Evolutionary conservation across 2,888 invertebrate genomes (phyloP).

Genomic region (Rotaria macrura): DNA sequence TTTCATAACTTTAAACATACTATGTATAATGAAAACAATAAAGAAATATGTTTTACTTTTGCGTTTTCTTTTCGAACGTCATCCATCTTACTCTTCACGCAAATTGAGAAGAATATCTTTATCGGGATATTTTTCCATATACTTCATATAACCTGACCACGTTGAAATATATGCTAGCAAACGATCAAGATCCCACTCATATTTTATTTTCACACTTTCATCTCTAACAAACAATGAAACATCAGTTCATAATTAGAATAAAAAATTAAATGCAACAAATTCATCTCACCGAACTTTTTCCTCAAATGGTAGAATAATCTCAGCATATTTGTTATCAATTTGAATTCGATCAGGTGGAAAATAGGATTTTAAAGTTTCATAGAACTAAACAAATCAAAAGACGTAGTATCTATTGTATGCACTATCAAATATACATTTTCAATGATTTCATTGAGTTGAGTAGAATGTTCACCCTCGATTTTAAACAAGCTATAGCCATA

Average conservation of each 20-base stretch:
- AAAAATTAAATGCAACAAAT: background rate
- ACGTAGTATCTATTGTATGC: background rate
- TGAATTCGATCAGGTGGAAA: constrained; percentile 1
- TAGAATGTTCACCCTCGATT: background rate
- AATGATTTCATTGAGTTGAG: background rate
- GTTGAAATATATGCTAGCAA: background rate
- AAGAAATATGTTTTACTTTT: background rate
- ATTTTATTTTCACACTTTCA: background rate
- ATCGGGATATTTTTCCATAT: background rate
- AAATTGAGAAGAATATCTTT: background rate
- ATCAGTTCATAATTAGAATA: too few species aligned
- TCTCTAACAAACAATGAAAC: background rate
- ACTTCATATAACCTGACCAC: background rate
- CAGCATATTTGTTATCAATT: background rate
- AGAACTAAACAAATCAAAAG: background rate
- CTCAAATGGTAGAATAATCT: background rate
- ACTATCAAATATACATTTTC: background rate
- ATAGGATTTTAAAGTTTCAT: background rate
- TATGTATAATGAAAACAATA: background rate
- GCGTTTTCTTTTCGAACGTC: too few species aligned
- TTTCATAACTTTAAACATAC: background rate
- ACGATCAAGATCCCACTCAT: background rate
- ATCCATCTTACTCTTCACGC: background rate
- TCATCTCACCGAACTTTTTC: background rate
- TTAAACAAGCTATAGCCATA: background rate